A percentile compares a stretch with the other conserved stretches of the same genome.
Evolutionary conservation across 1,140 invertebrate species (phyloP).

Genomic region (Pseudomyrmex flavicornis): DNA sequence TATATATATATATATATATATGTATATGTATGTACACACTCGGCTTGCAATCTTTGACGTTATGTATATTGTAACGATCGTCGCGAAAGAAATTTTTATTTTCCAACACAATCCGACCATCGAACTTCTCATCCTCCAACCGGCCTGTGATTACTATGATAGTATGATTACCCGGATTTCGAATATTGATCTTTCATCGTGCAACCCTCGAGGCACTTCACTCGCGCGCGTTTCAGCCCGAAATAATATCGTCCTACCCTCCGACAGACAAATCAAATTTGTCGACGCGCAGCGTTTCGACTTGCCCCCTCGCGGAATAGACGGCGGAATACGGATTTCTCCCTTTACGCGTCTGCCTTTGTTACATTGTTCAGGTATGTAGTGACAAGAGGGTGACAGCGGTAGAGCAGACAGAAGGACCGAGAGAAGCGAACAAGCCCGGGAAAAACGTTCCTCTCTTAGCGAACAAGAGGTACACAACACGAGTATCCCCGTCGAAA

Average conservation of each 20-base stretch:
- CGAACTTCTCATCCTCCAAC: background rate
- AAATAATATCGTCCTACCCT: constrained; percentile 69
- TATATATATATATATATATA: too few relatives aligned
- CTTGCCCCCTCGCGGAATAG: constrained; percentile 57
- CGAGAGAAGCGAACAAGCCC: constrained; percentile 8
- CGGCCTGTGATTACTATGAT: constrained; percentile 16
- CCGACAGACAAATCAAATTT: constrained; percentile 74
- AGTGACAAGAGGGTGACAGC: constrained; percentile 37
- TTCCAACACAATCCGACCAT: background rate
- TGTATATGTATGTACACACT: too few relatives aligned
- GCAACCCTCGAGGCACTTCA: constrained; percentile 37
- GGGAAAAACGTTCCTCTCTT: constrained; percentile 43
- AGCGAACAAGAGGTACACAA: constrained; percentile 43
- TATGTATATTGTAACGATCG: background rate
- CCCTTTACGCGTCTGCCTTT: constrained; percentile 51
- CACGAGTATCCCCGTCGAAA: constrained; percentile 57
- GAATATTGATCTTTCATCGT: constrained; percentile 40
- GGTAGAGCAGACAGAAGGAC: background rate
- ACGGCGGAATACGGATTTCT: constrained; percentile 71
- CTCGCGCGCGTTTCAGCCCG: constrained; percentile 47
- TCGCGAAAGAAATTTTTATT: background rate
- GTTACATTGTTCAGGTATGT: constrained; percentile 63
- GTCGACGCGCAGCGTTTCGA: constrained; percentile 67
- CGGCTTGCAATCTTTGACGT: too few relatives aligned
- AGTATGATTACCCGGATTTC: constrained; percentile 41